A percentile compares a stretch with the other conserved stretches of the same genome.
Evolutionary conservation across 2,797 vertebrate species (phyloP).

Genomic region (Scleropages formosus): DNA sequence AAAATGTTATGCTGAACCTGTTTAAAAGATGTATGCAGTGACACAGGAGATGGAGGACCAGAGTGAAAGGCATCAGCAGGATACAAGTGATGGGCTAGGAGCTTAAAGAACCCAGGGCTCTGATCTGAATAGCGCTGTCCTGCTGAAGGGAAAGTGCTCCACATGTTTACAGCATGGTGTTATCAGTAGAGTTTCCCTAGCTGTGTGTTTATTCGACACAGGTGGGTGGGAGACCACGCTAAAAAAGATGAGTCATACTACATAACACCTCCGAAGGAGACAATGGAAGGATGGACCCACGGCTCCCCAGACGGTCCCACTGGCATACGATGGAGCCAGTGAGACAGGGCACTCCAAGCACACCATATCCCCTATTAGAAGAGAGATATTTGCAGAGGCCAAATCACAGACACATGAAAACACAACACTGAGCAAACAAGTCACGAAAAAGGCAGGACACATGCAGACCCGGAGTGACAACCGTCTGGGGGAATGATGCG

Average conservation of each 20-base stretch:
- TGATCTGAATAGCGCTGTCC: too few species aligned
- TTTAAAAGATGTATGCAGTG: too few species aligned
- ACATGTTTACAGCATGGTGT: background rate
- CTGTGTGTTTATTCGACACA: background rate
- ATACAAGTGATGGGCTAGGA: background rate
- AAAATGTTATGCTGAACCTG: too few species aligned
- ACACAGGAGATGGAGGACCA: too few species aligned
- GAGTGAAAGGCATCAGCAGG: background rate
- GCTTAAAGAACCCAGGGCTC: too few species aligned
- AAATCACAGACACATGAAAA: background rate
- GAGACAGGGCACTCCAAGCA: background rate
- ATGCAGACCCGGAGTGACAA: background rate
- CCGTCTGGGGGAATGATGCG: too few species aligned
- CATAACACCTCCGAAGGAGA: background rate
- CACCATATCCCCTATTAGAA: background rate
- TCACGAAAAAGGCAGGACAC: background rate
- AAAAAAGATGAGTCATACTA: background rate
- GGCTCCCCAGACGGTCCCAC: background rate
- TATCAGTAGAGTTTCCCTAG: background rate
- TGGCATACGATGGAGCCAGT: background rate
- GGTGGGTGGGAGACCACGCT: background rate
- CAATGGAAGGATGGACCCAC: background rate
- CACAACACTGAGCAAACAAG: background rate
- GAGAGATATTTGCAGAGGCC: background rate
- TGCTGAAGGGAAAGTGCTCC: too few species aligned